These are phyloP conservation scores for Chrysolina haemoptera DNA, from an alignment of 2,888 invertebrate species.

Conservation along the genomic window DNA sequence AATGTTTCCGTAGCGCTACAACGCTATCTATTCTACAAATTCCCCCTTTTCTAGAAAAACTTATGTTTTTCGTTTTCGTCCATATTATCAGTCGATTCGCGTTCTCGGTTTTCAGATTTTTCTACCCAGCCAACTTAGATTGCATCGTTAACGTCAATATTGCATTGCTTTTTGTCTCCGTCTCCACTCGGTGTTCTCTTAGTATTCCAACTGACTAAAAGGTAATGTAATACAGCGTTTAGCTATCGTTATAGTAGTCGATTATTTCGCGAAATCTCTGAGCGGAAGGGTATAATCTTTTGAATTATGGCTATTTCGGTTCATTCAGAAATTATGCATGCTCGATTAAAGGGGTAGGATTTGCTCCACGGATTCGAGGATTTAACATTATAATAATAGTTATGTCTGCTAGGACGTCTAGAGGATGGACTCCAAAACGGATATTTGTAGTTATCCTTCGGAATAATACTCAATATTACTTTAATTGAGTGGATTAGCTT, in stretches of 20 bases:
- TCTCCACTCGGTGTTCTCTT: conserved; percentile 23
- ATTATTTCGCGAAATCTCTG: conserved; percentile 33
- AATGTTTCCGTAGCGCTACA: background rate
- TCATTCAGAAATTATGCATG: conserved; percentile 29
- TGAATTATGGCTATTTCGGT: conserved; percentile 28
- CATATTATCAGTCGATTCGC: conserved; percentile 9
- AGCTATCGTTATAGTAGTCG: conserved; percentile 36
- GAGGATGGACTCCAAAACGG: conserved; percentile 7
- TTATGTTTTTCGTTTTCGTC: conserved; percentile 33
- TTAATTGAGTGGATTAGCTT: too few relatives aligned
- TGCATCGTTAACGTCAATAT: conserved; percentile 48
- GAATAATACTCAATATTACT: background rate
- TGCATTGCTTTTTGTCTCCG: conserved; percentile 41
- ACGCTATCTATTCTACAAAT: conserved; percentile 6
- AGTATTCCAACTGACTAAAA: background rate
- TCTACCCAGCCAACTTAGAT: conserved; percentile 41
- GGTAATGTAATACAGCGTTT: conserved; percentile 5
- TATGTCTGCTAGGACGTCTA: background rate
- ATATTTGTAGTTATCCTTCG: background rate
- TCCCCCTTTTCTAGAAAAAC: conserved; percentile 24
- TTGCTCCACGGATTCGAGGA: conserved; percentile 4
- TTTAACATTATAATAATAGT: conserved; percentile 9
- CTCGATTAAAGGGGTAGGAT: conserved; percentile 17
- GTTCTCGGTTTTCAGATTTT: conserved; percentile 38
- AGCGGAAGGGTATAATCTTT: conserved; percentile 30